Conservation (phyloP, 2,113 vertebrate genomes). For the Polypterus bichir region DNA sequence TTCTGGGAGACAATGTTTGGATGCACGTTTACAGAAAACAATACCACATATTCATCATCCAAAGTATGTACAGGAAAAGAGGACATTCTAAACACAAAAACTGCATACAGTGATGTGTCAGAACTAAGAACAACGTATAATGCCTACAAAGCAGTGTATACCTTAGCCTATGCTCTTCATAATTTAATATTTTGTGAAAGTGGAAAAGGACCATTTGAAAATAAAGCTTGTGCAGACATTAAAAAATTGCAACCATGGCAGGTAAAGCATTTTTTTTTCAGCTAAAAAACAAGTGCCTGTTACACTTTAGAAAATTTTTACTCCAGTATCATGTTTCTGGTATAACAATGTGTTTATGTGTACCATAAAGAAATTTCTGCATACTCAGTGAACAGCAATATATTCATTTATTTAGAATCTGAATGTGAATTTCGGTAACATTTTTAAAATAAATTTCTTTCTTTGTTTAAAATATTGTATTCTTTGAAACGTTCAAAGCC, state of each 20-base stretch:
- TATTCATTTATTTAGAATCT: too few species aligned
- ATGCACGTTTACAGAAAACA: neutral
- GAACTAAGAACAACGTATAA: slow-evolving; percentile 5
- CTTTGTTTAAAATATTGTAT: too few species aligned
- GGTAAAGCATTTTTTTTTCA: neutral
- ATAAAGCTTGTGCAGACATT: neutral
- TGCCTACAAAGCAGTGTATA: slow-evolving; percentile 4
- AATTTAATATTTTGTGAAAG: slow-evolving; percentile 1
- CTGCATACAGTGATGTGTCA: slow-evolving; percentile 1
- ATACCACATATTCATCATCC: neutral
- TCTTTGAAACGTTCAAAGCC: too few species aligned
- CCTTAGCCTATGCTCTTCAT: slow-evolving; percentile 1
- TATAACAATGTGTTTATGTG: too few species aligned
- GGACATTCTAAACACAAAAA: neutral
- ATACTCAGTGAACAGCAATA: too few species aligned
- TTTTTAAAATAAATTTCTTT: neutral
- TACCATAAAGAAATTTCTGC: too few species aligned
- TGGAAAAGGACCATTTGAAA: slow-evolving; percentile 1
- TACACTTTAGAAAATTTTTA: neutral
- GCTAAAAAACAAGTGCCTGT: neutral
- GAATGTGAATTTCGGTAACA: neutral
- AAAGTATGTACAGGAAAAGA: neutral
- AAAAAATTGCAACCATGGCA: neutral
- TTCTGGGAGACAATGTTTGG: slow-evolving; percentile 2
- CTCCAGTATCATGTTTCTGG: too few species aligned